phyloP scores from a whole-genome alignment of 2,797 vertebrate genomes.

The Eurystomus glaucurus region DNA sequence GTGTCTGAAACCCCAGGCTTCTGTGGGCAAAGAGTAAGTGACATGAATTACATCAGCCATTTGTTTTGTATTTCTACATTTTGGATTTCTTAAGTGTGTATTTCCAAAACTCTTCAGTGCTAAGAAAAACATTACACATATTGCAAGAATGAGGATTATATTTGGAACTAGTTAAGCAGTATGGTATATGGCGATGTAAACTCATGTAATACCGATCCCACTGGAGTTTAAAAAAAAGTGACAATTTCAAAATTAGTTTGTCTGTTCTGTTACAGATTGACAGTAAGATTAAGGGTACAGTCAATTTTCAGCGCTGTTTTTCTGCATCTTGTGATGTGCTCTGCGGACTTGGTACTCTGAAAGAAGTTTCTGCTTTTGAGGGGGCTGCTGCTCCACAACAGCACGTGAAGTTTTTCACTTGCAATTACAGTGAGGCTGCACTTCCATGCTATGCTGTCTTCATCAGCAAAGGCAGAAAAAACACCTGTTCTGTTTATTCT shows the following conservation, averaged over 20 bases:
- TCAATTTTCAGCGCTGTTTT: neutral
- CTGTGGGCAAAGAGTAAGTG: neutral
- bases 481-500: neutral
- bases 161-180: neutral
- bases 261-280: neutral
- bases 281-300: neutral
- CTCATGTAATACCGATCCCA: neutral
- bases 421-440: neutral
- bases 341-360: neutral
- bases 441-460: neutral
- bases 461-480: neutral
- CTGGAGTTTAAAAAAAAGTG: neutral
- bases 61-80: neutral
- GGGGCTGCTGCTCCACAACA: neutral
- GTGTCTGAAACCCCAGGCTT: neutral
- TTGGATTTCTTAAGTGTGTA: neutral
- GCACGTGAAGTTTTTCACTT: neutral
- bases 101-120: neutral
- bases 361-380: neutral
- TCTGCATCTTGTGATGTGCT: neutral
- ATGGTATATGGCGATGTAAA: neutral
- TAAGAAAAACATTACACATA: neutral
- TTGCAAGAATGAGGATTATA: constrained; percentile 9
- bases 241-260: neutral
- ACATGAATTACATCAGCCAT: neutral